Evolutionary conservation across 1,140 invertebrate species (phyloP).

Genomic region (Musca domestica): DNA sequence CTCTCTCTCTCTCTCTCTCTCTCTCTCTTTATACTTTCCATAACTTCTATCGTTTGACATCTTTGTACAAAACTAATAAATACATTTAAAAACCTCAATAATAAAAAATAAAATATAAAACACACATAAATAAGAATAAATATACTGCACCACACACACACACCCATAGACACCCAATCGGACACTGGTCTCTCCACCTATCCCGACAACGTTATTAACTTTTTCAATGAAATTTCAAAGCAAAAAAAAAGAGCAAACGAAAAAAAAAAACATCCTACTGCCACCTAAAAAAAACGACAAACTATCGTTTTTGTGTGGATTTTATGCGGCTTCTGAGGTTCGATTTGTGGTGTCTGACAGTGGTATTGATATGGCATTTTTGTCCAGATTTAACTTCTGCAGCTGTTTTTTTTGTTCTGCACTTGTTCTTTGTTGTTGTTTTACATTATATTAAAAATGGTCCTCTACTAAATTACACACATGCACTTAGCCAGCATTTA

Average conservation of each 20-base stretch:
- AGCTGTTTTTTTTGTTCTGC: slow-evolving; percentile 54
- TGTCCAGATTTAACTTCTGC: neutral
- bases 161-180: too few relatives aligned
- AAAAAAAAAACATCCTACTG: slow-evolving; percentile 52
- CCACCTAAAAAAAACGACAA: slow-evolving; percentile 7
- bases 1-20: too few relatives aligned
- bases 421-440: slow-evolving; percentile 64
- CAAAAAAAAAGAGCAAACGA: slow-evolving; percentile 53
- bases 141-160: too few relatives aligned
- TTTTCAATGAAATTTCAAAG: slow-evolving; percentile 56
- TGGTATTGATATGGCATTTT: slow-evolving; percentile 16
- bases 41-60: too few relatives aligned
- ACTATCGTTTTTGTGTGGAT: slow-evolving; percentile 40
- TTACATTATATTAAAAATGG: neutral
- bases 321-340: slow-evolving; percentile 27
- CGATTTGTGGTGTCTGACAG: slow-evolving; percentile 22
- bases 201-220: too few relatives aligned
- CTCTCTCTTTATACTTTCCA: too few relatives aligned
- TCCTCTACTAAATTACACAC: slow-evolving; percentile 3
- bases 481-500: slow-evolving; percentile 2
- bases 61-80: too few relatives aligned
- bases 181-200: slow-evolving; percentile 53
- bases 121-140: too few relatives aligned
- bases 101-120: too few relatives aligned
- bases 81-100: too few relatives aligned